phyloP scores from a whole-genome alignment of 2,797 vertebrate species.

The Chanos chanos region DNA sequence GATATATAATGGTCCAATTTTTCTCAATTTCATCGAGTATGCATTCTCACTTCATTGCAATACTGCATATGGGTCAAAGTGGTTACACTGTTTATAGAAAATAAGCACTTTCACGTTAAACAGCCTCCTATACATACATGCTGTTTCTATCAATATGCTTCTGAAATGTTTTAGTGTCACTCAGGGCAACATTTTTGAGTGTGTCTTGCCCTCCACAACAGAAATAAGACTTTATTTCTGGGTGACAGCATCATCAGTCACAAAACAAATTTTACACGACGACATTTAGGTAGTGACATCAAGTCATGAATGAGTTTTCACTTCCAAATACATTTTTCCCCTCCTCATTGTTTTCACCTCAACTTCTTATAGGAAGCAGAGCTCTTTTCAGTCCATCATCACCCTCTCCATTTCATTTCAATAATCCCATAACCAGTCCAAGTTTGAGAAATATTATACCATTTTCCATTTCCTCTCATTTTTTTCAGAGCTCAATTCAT shows the following conservation, averaged over 20 bases:
- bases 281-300: background rate
- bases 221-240: background rate
- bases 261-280: background rate
- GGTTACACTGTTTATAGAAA: too few species aligned
- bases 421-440: background rate
- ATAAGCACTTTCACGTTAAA: too few species aligned
- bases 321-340: constrained; percentile 13
- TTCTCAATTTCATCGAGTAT: too few species aligned
- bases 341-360: too few species aligned
- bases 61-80: too few species aligned
- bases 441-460: background rate
- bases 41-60: too few species aligned
- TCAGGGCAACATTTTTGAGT: background rate
- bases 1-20: too few species aligned
- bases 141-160: too few species aligned
- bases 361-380: constrained; percentile 14
- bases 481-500: constrained; percentile 5
- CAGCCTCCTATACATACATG: too few species aligned
- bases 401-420: background rate
- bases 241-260: background rate
- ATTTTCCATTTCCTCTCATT: constrained; percentile 16
- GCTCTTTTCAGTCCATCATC: background rate
- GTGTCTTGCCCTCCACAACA: background rate
- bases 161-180: background rate
- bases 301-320: constrained; percentile 8